A percentile compares a stretch with the other conserved stretches of the same genome.
Evolutionary conservation across 1,140 invertebrate species (phyloP).

Genomic region (Papilio glaucus): DNA sequence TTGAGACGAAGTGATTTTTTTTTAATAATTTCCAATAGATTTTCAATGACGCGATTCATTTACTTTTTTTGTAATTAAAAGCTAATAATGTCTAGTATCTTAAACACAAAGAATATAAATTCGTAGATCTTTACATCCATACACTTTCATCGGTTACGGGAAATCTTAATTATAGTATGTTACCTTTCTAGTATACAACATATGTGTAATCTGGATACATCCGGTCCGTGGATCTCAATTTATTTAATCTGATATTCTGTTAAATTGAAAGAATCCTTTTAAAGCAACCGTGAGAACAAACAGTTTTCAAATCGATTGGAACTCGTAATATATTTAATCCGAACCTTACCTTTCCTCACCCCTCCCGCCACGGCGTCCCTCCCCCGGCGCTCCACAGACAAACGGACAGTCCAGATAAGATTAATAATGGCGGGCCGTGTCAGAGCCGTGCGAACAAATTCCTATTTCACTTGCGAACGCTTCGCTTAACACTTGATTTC

Average conservation of each 20-base stretch:
- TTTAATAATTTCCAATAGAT: no score
- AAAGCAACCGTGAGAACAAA: not conserved
- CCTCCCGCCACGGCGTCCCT: not conserved
- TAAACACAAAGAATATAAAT: no score
- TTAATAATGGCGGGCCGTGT: slow-evolving; percentile 9
- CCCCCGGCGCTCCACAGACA: not conserved
- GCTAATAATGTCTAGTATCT: no score
- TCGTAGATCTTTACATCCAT: no score
- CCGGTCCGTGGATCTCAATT: not conserved
- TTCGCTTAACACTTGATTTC: slow-evolving; percentile 10
- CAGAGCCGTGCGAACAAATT: slow-evolving; percentile 12
- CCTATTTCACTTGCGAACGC: not conserved
- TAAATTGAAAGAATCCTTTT: not conserved
- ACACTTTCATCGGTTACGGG: no score
- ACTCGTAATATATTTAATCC: slow-evolving; percentile 11
- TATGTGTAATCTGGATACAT: no score
- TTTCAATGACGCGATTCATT: no score
- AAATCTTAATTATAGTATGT: no score
- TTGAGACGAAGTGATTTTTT: no score
- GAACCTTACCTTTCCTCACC: slow-evolving; percentile 1
- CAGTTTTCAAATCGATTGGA: slow-evolving; percentile 1
- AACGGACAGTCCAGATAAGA: slow-evolving; percentile 17
- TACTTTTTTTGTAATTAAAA: no score
- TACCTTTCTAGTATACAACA: no score
- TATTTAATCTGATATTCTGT: not conserved